These are phyloP conservation scores for Ophraella communa DNA, from an alignment of 2,888 invertebrate species.

Conservation along the genomic window DNA sequence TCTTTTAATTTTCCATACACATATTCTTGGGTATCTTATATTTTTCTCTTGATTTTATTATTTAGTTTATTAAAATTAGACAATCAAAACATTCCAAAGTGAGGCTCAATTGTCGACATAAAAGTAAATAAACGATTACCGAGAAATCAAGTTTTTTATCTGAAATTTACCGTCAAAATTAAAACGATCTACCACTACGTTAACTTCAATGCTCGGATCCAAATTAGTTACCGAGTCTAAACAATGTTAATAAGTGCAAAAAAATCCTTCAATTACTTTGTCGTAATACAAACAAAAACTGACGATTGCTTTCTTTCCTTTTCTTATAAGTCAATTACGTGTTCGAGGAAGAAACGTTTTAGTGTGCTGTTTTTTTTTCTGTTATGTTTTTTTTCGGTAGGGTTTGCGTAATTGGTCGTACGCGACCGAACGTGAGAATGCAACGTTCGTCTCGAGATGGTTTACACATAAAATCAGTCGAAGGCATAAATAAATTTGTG, in stretches of 20 bases:
- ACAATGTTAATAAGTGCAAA: conserved; percentile 24
- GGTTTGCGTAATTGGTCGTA: conserved; percentile 38
- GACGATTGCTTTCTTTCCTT: conserved; percentile 29
- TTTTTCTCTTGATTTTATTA: no score
- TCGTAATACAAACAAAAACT: conserved; percentile 30
- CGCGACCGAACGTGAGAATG: conserved; percentile 40
- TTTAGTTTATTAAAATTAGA: neutral
- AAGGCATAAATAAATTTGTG: conserved; percentile 39
- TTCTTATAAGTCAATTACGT: conserved; percentile 35
- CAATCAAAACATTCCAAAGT: neutral
- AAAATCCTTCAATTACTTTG: conserved; percentile 28
- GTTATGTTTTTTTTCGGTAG: conserved; percentile 28
- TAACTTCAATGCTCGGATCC: neutral
- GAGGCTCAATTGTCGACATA: neutral
- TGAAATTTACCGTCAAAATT: conserved; percentile 3
- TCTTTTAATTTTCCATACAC: no score
- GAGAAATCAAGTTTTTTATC: neutral
- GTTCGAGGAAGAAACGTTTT: conserved; percentile 30
- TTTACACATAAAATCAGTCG: conserved; percentile 42
- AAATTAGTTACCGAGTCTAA: conserved; percentile 17
- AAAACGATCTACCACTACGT: neutral
- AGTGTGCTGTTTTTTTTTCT: conserved; percentile 16
- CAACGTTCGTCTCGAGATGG: conserved; percentile 38
- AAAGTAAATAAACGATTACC: conserved; percentile 8
- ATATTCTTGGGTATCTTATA: no score